Evolutionary conservation across 2,113 vertebrate genomes (phyloP).

Genomic region (Mionectes macconnelli): DNA sequence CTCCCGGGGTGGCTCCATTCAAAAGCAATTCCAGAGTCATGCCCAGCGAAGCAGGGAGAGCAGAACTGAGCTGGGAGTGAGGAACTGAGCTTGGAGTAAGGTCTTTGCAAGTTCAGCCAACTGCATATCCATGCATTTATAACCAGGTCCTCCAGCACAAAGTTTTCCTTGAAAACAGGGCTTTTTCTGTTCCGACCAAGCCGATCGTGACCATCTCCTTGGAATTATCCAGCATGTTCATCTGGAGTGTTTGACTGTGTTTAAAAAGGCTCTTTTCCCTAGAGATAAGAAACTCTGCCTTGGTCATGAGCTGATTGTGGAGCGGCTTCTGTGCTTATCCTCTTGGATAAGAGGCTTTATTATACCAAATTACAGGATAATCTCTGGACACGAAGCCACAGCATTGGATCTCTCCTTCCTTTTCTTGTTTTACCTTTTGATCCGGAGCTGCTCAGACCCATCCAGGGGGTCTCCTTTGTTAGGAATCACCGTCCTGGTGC

Average conservation of each 20-base stretch:
- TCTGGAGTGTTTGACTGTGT: not conserved
- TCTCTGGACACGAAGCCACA: not conserved
- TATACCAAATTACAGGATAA: not conserved
- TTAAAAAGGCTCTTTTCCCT: not conserved
- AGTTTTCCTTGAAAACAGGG: not conserved
- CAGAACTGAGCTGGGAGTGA: fast-evolving
- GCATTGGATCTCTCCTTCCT: not conserved
- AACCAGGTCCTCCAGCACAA: not conserved
- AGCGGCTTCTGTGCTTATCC: not conserved
- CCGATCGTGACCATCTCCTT: not conserved
- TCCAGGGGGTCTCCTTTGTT: not conserved
- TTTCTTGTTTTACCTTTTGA: not conserved
- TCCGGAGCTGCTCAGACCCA: not conserved
- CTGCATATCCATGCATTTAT: not conserved
- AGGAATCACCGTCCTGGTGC: not conserved
- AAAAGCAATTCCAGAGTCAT: not conserved
- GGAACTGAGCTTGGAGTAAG: not conserved
- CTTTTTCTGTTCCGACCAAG: not conserved
- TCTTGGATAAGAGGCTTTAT: not conserved
- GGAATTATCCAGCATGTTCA: not conserved
- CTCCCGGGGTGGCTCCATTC: not conserved
- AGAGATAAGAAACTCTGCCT: not conserved
- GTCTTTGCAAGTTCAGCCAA: not conserved
- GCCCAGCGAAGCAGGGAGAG: not conserved
- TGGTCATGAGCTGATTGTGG: not conserved